phyloP scores from a whole-genome alignment of 2,888 invertebrate species.

The Eupithecia dodoneata region DNA sequence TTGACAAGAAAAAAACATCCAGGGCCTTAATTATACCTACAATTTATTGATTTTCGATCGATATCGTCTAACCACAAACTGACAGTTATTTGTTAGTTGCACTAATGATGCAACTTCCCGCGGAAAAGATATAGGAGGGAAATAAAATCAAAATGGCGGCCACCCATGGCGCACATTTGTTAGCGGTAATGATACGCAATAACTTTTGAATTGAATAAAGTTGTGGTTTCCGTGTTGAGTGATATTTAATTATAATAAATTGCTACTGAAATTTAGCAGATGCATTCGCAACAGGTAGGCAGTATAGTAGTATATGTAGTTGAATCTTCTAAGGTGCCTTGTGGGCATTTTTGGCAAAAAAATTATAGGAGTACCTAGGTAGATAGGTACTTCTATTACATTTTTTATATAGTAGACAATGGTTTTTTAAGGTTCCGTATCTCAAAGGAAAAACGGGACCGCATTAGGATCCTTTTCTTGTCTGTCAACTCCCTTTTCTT shows the following conservation, averaged over 20 bases:
- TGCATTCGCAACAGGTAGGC: neutral
- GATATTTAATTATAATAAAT: constrained; percentile 13
- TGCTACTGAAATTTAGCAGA: neutral
- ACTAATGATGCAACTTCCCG: constrained; percentile 61
- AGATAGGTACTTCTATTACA: too few species aligned
- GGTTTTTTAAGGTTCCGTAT: too few species aligned
- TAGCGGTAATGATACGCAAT: constrained; percentile 58
- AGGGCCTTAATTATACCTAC: too few species aligned
- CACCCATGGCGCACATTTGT: constrained; percentile 75
- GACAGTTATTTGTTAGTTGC: constrained; percentile 43
- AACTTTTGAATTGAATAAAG: constrained; percentile 38
- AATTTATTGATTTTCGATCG: constrained; percentile 16
- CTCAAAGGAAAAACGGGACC: too few species aligned
- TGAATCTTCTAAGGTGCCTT: neutral
- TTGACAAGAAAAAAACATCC: too few species aligned
- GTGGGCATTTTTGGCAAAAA: too few species aligned
- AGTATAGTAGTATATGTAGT: neutral
- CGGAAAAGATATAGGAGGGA: constrained; percentile 53
- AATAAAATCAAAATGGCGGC: constrained; percentile 68
- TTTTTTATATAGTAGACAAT: too few species aligned
- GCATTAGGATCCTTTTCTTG: too few species aligned
- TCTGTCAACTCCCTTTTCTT: too few species aligned
- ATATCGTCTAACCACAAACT: constrained; percentile 33
- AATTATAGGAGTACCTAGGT: too few species aligned
- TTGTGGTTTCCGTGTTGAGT: constrained; percentile 29